These are phyloP conservation scores for Latheticus oryzae DNA, from an alignment of 2,888 invertebrate species.

Conservation along the genomic window DNA sequence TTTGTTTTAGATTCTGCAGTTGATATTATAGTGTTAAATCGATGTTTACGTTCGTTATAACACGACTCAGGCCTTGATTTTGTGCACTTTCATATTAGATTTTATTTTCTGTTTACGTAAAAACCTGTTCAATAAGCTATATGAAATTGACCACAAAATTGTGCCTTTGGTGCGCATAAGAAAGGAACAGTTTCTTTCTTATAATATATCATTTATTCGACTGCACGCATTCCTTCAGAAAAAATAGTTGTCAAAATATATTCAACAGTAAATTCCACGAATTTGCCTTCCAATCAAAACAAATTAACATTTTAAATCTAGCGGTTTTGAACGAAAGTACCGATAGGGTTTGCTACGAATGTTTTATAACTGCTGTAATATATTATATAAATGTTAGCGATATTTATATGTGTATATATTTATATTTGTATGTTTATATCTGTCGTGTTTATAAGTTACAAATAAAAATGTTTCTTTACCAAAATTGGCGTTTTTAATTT, in stretches of 20 bases:
- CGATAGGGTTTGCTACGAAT: slow-evolving; percentile 47
- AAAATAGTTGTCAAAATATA: slow-evolving; percentile 26
- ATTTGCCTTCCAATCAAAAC: slow-evolving; percentile 53
- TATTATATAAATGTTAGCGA: slow-evolving; percentile 51
- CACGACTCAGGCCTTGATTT: slow-evolving; percentile 35
- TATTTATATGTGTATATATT: slow-evolving; percentile 56
- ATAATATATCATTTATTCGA: slow-evolving; percentile 2
- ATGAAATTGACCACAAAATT: slow-evolving; percentile 43
- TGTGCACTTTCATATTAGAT: slow-evolving; percentile 31
- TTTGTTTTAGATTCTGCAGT: slow-evolving; percentile 20
- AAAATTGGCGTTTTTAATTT: slow-evolving; percentile 1
- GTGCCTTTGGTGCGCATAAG: slow-evolving; percentile 45
- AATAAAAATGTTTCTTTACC: slow-evolving; percentile 45
- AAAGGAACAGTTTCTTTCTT: slow-evolving; percentile 15
- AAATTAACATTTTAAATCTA: slow-evolving; percentile 26
- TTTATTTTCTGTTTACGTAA: slow-evolving; percentile 11
- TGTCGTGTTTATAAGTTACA: slow-evolving; percentile 54
- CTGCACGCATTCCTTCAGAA: slow-evolving; percentile 6
- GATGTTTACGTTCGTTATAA: slow-evolving; percentile 28
- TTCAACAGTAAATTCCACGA: slow-evolving; percentile 45
- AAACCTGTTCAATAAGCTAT: slow-evolving; percentile 11
- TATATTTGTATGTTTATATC: slow-evolving; percentile 61
- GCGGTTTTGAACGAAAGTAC: slow-evolving; percentile 19
- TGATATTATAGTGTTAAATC: slow-evolving; percentile 25
- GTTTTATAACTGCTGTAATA: slow-evolving; percentile 47